Base-by-base conservation (phyloP, 1,140 invertebrate genomes). In the Nephotettix cincticeps region DNA sequence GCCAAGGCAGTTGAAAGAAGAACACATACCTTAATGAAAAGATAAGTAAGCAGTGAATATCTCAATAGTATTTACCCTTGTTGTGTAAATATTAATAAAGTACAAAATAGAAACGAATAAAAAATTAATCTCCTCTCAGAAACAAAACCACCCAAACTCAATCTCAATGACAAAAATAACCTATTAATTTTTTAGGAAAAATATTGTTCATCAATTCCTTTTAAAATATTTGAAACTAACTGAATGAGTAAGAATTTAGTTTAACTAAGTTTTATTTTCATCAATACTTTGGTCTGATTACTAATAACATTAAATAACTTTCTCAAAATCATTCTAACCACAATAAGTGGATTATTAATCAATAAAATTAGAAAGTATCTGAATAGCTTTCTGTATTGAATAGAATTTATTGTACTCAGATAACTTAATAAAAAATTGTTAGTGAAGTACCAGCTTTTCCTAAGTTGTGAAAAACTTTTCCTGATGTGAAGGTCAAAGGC, bases 11-110 rank as follows among this genome's bases (percentile, higher is more conserved):
- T 77, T 87, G 86, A 78, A 87, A 90, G 70, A 89, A 79, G 74
- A 88, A 88, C 30, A 89, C 82, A 74, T 90, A 90, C 86, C 88
- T 89, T 75, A 54, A 80, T n/a, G n/a, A n/a, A n/a, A n/a, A n/a
- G n/a, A n/a, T n/a, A n/a, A n/a, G n/a, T n/a, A n/a, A n/a, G n/a
- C n/a, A n/a, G n/a, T n/a, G n/a, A n/a, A n/a, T n/a, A n/a, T n/a
- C n/a, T n/a, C n/a, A n/a, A n/a, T n/a, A n/a, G n/a, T n/a, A n/a
- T n/a, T n/a, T n/a, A n/a, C n/a, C n/a, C n/a, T n/a, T n/a, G n/a
- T n/a, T n/a, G n/a, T n/a, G n/a, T n/a, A n/a, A n/a, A n/a, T n/a
- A n/a, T n/a, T n/a, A n/a, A n/a, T n/a, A n/a, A n/a, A n/a, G n/a
- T n/a, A n/a, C n/a, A n/a, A n/a, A n/a, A n/a, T n/a, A n/a, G n/a